These are phyloP conservation scores for Campopleginae sp. DNA, from an alignment of 2,888 invertebrate species.

Conservation along the genomic window DNA sequence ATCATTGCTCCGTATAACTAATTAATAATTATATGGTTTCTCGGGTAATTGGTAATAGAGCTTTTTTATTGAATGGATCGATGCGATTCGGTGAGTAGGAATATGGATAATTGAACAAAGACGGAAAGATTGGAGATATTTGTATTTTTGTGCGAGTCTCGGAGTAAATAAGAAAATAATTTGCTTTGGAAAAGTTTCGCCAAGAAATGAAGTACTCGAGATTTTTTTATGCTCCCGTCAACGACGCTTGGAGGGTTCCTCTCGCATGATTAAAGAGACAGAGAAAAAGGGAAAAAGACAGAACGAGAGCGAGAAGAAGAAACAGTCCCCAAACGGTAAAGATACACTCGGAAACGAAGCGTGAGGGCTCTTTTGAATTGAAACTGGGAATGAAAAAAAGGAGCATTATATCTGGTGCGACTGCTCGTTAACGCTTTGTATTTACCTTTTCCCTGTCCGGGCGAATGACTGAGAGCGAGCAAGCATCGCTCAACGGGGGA, in stretches of 20 bases:
- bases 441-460: conserved; percentile 65
- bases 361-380: conserved; percentile 65
- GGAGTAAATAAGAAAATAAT: not conserved
- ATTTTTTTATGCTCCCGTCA: not conserved
- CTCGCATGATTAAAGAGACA: conserved; percentile 18
- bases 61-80: not conserved
- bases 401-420: conserved; percentile 67
- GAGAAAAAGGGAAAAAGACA: not conserved
- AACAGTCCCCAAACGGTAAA: conserved; percentile 45
- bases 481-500: conserved; percentile 49
- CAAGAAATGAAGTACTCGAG: conserved; percentile 10
- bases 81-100: not conserved
- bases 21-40: conserved; percentile 37
- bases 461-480: conserved; percentile 63
- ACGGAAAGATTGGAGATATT: not conserved
- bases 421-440: conserved; percentile 70
- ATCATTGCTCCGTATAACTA: conserved; percentile 44
- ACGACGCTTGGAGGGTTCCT: conserved; percentile 18
- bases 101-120: not conserved
- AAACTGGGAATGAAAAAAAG: conserved; percentile 56
- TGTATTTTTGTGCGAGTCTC: not conserved
- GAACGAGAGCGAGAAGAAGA: conserved; percentile 18
- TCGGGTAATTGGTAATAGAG: conserved; percentile 21
- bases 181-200: not conserved
- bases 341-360: conserved; percentile 49